Conservation (phyloP, 2,888 invertebrate species). For the Sminthurinus aureus region DNA sequence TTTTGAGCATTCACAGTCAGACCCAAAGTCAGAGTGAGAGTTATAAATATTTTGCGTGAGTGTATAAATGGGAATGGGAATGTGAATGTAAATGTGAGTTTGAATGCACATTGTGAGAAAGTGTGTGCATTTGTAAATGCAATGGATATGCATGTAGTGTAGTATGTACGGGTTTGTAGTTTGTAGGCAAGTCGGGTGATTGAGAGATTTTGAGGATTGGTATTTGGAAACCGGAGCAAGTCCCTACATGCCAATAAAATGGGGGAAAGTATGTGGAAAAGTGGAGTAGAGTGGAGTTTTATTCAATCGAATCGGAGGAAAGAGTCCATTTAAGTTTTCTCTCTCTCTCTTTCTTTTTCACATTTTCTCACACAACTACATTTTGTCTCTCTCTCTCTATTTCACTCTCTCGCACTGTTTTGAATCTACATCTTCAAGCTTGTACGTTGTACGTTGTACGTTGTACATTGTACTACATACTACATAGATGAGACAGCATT, state of each 20-base stretch:
- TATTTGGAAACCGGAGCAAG: constrained; percentile 48
- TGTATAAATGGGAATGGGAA: background rate
- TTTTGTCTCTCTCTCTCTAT: too few relatives aligned
- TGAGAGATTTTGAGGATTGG: constrained; percentile 50
- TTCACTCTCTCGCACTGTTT: too few relatives aligned
- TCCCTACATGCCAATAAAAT: constrained; percentile 55
- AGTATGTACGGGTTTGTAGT: constrained; percentile 40
- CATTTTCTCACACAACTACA: too few relatives aligned
- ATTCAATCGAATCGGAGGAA: constrained; percentile 48
- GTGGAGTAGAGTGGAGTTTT: constrained; percentile 57
- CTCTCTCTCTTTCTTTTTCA: constrained; percentile 16
- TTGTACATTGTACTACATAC: too few relatives aligned
- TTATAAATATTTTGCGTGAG: background rate
- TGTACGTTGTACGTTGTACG: too few relatives aligned
- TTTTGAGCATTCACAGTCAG: constrained; percentile 20
- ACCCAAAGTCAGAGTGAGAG: constrained; percentile 15
- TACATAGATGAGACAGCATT: too few relatives aligned
- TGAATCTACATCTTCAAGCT: too few relatives aligned
- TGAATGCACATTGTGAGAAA: too few relatives aligned
- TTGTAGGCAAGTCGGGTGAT: constrained; percentile 37
- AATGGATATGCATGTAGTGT: constrained; percentile 27
- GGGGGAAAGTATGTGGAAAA: constrained; percentile 52
- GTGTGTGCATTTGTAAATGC: constrained; percentile 7
- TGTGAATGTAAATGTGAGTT: background rate
- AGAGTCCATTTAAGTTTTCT: constrained; percentile 46